Conservation (phyloP, 2,888 invertebrate genomes). For the Hyppa rectilinea region DNA sequence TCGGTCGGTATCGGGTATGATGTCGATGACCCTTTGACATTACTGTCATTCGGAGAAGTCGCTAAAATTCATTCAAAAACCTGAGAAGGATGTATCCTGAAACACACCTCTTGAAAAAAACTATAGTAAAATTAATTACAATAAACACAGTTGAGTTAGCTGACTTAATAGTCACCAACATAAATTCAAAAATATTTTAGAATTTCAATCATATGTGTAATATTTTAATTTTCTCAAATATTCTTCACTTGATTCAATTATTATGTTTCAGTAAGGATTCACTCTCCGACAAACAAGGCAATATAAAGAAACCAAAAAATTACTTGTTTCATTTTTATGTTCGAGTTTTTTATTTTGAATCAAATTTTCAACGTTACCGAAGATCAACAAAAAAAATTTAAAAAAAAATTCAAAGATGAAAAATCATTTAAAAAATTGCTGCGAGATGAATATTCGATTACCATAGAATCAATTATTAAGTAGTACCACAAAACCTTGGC, state of each 20-base stretch:
- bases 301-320: too few species aligned
- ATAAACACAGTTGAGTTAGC: neutral
- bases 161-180: neutral
- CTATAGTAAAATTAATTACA: neutral
- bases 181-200: neutral
- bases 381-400: too few species aligned
- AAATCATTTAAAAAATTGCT: too few species aligned
- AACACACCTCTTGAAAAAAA: neutral
- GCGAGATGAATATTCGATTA: too few species aligned
- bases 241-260: too few species aligned
- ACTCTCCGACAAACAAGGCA: neutral
- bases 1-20: neutral
- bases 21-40: slow-evolving; percentile 19
- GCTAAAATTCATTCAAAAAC: slow-evolving; percentile 15
- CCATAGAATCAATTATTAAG: too few species aligned
- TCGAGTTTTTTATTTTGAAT: too few species aligned
- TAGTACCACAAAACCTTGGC: too few species aligned
- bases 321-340: too few species aligned
- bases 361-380: too few species aligned
- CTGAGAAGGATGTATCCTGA: neutral
- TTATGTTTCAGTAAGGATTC: too few species aligned
- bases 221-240: neutral
- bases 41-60: neutral
- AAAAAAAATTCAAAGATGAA: too few species aligned
- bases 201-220: neutral